Evolutionary conservation across 2,113 vertebrate genomes (phyloP).

Genomic region (Proteles cristata): DNA sequence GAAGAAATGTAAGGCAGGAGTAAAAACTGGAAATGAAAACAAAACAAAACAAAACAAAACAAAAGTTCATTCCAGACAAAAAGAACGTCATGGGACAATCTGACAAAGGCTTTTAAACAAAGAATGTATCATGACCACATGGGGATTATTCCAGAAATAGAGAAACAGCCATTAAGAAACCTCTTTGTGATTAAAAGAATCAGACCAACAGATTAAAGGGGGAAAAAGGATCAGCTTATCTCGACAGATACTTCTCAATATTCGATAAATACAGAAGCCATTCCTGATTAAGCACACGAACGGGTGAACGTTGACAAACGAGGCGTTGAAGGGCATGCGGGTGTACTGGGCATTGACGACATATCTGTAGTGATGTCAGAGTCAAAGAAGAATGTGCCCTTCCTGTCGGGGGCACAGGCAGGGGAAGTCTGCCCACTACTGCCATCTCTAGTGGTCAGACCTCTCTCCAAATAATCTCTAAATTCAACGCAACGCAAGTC

Average conservation of each 20-base stretch:
- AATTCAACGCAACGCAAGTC: background rate
- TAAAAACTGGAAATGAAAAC: background rate
- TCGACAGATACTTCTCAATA: background rate
- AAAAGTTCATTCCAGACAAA: background rate
- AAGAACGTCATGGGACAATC: background rate
- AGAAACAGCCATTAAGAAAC: background rate
- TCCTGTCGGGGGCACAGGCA: too few species aligned
- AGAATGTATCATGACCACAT: background rate
- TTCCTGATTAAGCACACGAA: background rate
- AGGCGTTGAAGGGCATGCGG: background rate
- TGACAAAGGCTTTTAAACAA: background rate
- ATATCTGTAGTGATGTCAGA: background rate
- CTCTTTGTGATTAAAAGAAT: background rate
- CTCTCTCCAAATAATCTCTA: background rate
- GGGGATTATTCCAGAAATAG: background rate
- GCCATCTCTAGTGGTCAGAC: rapidly evolving
- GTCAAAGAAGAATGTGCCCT: background rate
- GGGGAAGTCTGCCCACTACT: rapidly evolving
- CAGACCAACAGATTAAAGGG: background rate
- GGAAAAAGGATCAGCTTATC: background rate
- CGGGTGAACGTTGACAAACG: background rate
- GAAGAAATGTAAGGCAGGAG: background rate
- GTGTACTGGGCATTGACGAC: background rate
- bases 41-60: background rate
- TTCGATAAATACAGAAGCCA: background rate